Evolutionary conservation across 30 jellyfish, hydroid and myxozoan genomes (phyloP).

Genomic region (Aurelia coerulea): DNA sequence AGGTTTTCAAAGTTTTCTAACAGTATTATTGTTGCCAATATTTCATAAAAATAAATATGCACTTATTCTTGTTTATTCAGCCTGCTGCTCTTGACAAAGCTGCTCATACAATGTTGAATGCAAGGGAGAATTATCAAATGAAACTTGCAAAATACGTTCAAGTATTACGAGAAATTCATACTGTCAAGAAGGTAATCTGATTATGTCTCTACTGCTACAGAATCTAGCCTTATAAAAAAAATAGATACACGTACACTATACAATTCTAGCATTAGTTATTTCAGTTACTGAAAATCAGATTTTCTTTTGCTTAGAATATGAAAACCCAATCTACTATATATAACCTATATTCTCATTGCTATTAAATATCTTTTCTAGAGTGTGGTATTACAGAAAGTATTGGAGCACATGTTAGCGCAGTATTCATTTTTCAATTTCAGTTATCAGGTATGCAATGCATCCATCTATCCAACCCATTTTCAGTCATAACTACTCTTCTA

Average conservation of each 20-base stretch:
- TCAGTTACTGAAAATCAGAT: no score
- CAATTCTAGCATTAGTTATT: no score
- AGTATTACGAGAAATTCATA: constrained; percentile 70
- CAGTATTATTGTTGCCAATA: no score
- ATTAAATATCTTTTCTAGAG: constrained; percentile 45
- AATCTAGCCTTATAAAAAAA: no score
- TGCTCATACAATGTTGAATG: constrained; percentile 95
- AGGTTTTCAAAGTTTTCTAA: no score
- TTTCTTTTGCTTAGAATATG: no score
- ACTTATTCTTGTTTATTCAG: constrained; percentile 19
- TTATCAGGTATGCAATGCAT: constrained; percentile 71
- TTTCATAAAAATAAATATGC: no score
- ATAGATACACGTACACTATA: no score
- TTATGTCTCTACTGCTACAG: no score
- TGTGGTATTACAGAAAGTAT: constrained; percentile 67
- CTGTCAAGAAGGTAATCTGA: constrained; percentile 73
- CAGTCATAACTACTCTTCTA: no score
- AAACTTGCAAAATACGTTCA: constrained; percentile 79
- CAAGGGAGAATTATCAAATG: constrained; percentile 86
- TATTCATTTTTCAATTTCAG: constrained; percentile 96
- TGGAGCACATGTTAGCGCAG: constrained; percentile 99
- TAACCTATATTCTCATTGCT: background rate
- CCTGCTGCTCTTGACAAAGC: constrained; percentile 79
- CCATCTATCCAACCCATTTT: no score
- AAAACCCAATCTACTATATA: no score